Percentiles rank a stretch among this genome's conserved stretches.
Conservation (phyloP, 2,888 invertebrate species). For the Conchocele bisecta region DNA sequence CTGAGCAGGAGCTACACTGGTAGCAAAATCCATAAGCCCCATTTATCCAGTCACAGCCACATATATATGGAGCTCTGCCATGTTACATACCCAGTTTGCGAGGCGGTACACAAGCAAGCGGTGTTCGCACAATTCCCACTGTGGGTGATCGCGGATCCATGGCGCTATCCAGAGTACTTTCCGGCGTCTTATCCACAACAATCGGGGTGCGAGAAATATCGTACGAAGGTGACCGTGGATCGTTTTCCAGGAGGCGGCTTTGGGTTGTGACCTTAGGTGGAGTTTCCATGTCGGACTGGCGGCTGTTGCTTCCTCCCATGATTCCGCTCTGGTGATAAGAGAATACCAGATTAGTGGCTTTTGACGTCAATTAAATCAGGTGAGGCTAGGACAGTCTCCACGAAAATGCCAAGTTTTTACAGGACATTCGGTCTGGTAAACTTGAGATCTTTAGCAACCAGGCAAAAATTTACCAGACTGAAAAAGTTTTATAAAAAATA, state of each 20-base stretch:
- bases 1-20: too few relatives aligned
- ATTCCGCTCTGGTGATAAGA: too few relatives aligned
- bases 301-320: constrained; percentile 59
- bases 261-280: constrained; percentile 48
- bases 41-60: too few relatives aligned
- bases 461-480: too few relatives aligned
- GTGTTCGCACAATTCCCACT: constrained; percentile 50
- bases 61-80: neutral
- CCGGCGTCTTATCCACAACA: constrained; percentile 69
- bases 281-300: constrained; percentile 34
- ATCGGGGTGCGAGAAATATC: constrained; percentile 73
- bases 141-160: constrained; percentile 57
- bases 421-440: too few relatives aligned
- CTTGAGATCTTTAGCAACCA: too few relatives aligned
- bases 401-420: too few relatives aligned
- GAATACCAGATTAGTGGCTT: too few relatives aligned
- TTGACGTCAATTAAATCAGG: too few relatives aligned
- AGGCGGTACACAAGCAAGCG: constrained; percentile 17
- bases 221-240: constrained; percentile 71
- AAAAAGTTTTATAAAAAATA: too few relatives aligned
- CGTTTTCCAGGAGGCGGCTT: constrained; percentile 59
- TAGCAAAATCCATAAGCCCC: too few relatives aligned
- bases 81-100: constrained; percentile 14
- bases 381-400: too few relatives aligned
- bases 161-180: constrained; percentile 57